Evolutionary conservation across 2,113 vertebrate genomes (phyloP).

Genomic region (Struthio camelus): DNA sequence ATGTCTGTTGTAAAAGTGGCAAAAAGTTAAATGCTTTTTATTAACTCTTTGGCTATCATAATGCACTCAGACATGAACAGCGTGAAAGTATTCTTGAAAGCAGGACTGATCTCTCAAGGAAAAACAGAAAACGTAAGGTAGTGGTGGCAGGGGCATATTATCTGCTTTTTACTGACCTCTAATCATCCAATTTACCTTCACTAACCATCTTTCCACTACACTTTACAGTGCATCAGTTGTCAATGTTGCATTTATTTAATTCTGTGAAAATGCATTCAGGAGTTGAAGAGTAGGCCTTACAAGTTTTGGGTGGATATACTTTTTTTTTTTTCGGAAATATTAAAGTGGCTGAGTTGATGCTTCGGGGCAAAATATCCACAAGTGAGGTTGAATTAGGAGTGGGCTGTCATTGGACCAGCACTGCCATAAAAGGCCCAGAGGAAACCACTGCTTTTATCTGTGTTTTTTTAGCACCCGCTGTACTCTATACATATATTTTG

Average conservation of each 20-base stretch:
- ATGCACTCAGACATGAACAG: background rate
- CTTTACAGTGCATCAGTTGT: background rate
- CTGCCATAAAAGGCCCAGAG: background rate
- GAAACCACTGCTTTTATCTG: background rate
- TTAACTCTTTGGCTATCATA: background rate
- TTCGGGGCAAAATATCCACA: background rate
- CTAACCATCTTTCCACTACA: background rate
- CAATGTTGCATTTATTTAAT: background rate
- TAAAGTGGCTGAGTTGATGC: background rate
- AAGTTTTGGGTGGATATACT: background rate
- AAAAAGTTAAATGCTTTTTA: background rate
- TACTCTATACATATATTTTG: too few relatives aligned
- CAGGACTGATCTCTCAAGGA: background rate
- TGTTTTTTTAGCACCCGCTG: too few relatives aligned
- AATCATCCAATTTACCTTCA: background rate
- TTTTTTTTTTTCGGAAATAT: background rate
- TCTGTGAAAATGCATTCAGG: background rate
- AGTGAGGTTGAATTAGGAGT: too few relatives aligned
- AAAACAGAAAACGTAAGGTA: background rate
- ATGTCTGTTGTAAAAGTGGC: background rate
- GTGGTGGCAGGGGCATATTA: background rate
- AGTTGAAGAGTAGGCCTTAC: background rate
- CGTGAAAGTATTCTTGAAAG: background rate
- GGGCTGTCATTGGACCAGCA: background rate
- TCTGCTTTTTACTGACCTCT: background rate